phyloP scores from a whole-genome alignment of 2,113 vertebrate species.

The Cynoglossus semilaevis region DNA sequence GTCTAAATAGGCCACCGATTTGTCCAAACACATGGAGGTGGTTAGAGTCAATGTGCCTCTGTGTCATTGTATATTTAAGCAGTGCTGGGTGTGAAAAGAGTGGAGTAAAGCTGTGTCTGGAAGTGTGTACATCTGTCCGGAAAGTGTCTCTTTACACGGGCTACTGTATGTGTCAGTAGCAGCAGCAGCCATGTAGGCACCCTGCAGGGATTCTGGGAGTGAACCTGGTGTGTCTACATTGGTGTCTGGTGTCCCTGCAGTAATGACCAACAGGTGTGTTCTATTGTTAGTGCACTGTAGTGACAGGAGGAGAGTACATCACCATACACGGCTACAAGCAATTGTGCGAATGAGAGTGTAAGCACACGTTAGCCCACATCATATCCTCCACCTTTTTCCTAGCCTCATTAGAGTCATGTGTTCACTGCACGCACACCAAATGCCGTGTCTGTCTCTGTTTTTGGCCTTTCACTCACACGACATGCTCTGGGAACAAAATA shows the following conservation, averaged over 20 bases:
- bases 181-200: conserved; percentile 32
- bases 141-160: conserved; percentile 47
- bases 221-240: conserved; percentile 40
- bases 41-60: too few species aligned
- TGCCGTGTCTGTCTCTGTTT: conserved; percentile 26
- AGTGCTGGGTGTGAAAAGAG: neutral
- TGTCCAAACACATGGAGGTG: too few species aligned
- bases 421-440: conserved; percentile 19
- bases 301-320: conserved; percentile 24
- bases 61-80: conserved; percentile 10
- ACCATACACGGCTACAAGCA: conserved; percentile 51
- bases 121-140: conserved; percentile 45
- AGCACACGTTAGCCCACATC: conserved; percentile 20
- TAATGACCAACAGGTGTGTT: conserved; percentile 74
- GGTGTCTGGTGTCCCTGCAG: conserved; percentile 63
- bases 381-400: conserved; percentile 17
- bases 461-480: conserved; percentile 32
- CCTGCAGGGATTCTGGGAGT: conserved; percentile 44
- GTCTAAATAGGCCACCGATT: too few species aligned
- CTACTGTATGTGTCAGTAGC: conserved; percentile 41
- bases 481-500: conserved; percentile 31
- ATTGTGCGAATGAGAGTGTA: conserved; percentile 21
- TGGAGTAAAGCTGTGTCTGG: conserved; percentile 3
- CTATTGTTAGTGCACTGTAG: conserved; percentile 63
- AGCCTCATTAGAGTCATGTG: conserved; percentile 30